Conservation (phyloP, 2,797 vertebrate genomes). For the Clarias pachynema region DNA sequence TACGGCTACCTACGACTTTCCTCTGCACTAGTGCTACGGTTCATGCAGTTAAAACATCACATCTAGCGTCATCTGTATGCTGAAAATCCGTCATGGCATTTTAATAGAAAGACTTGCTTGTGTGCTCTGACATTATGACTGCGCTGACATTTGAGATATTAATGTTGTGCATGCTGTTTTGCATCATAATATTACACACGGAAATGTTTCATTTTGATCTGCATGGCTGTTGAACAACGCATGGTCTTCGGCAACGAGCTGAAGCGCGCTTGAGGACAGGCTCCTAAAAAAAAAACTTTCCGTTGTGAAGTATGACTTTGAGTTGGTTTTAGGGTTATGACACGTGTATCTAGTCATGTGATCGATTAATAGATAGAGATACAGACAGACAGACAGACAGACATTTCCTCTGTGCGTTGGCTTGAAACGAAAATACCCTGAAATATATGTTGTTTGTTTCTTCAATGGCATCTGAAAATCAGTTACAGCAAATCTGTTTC, state of each 20-base stretch:
- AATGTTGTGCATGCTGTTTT: constrained; percentile 71
- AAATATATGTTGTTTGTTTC: neutral
- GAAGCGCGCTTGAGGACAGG: neutral
- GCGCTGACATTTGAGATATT: constrained; percentile 74
- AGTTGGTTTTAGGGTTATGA: neutral
- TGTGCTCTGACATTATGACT: constrained; percentile 73
- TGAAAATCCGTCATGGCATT: constrained; percentile 68
- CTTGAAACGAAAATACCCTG: neutral
- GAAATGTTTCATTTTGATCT: constrained; percentile 56
- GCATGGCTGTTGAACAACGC: constrained; percentile 19
- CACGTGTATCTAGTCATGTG: neutral
- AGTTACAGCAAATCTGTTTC: neutral
- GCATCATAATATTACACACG: constrained; percentile 67
- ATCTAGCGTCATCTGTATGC: constrained; percentile 65
- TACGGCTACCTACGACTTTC: neutral
- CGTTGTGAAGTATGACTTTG: neutral
- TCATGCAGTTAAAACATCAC: constrained; percentile 43
- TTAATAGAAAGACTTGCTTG: constrained; percentile 69
- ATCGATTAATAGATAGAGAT: no score
- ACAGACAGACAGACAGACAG: neutral
- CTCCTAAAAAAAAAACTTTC: neutral
- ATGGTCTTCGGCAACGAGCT: neutral
- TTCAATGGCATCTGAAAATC: neutral
- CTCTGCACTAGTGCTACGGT: neutral
- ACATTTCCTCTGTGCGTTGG: neutral